Percentiles rank a stretch among this genome's conserved stretches.
phyloP scores from a whole-genome alignment of 2,113 vertebrate species.

The Ramphastos sulfuratus region DNA sequence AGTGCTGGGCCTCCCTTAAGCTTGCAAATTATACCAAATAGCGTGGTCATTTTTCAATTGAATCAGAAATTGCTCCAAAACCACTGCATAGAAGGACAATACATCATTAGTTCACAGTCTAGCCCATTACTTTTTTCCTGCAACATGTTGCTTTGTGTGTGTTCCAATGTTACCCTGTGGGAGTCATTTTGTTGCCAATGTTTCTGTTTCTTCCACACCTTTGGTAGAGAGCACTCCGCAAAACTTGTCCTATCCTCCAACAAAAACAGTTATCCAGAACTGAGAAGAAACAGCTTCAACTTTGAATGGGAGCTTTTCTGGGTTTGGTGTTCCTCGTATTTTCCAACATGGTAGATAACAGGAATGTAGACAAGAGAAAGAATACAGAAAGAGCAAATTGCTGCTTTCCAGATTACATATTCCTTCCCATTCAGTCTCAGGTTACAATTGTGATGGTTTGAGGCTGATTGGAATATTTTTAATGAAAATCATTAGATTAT shows the following conservation, averaged over 20 bases:
- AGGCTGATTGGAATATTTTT: too few species aligned
- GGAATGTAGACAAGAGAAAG: background rate
- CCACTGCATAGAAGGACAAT: background rate
- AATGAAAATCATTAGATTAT: too few species aligned
- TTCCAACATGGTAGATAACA: background rate
- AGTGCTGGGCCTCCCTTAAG: background rate
- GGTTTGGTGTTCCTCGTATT: background rate
- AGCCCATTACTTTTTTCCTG: background rate
- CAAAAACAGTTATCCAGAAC: background rate
- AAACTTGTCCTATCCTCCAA: background rate
- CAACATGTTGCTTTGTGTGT: background rate
- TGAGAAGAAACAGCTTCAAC: background rate
- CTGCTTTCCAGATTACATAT: background rate
- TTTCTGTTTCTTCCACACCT: background rate
- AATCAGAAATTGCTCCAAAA: background rate
- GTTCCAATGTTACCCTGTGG: background rate
- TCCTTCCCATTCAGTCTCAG: background rate
- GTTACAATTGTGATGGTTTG: background rate
- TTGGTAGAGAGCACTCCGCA: background rate
- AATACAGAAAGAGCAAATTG: background rate
- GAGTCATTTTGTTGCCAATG: background rate
- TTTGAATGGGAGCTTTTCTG: background rate
- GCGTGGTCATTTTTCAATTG: background rate
- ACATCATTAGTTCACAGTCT: background rate
- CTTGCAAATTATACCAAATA: conserved; percentile 6